Evolutionary conservation across 53 echinoderm and acorn worm genomes (phyloP).

Genomic region (Hippasteria phrygiana): DNA sequence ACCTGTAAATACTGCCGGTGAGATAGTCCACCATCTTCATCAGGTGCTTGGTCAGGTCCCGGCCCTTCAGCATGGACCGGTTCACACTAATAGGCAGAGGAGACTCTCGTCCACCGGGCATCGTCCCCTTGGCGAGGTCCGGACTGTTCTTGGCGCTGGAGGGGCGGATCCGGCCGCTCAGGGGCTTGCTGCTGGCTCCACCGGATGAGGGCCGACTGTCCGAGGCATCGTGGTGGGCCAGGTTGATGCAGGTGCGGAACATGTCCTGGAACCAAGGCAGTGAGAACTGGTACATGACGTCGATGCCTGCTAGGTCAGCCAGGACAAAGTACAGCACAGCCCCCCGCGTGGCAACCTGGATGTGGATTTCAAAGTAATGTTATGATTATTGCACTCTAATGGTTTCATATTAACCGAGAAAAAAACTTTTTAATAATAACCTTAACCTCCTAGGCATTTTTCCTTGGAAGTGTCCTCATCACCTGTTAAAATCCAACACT

Average conservation of each 20-base stretch:
- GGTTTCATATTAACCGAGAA: no score
- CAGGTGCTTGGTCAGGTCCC: slow-evolving; percentile 80
- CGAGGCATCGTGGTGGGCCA: slow-evolving; percentile 65
- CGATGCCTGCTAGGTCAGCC: slow-evolving; percentile 93
- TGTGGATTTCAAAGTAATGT: not conserved
- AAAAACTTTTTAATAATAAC: no score
- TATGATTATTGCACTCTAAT: not conserved
- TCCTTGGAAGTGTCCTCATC: no score
- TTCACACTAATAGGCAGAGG: slow-evolving; percentile 43
- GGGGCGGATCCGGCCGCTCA: slow-evolving; percentile 91
- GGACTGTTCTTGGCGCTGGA: slow-evolving; percentile 92
- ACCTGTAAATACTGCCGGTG: slow-evolving; percentile 97
- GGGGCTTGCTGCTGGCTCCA: slow-evolving; percentile 62
- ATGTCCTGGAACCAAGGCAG: slow-evolving; percentile 94
- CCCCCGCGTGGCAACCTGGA: slow-evolving; percentile 95
- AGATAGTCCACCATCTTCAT: slow-evolving; percentile 92
- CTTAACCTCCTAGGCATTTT: no score
- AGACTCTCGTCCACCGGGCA: slow-evolving; percentile 65
- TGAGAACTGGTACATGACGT: slow-evolving; percentile 99
- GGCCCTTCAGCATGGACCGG: slow-evolving; percentile 74
- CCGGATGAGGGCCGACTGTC: slow-evolving; percentile 71
- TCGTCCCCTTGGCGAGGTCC: slow-evolving; percentile 68
- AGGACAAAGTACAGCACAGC: slow-evolving; percentile 97
- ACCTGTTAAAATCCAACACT: no score
- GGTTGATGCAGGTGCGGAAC: slow-evolving; percentile 90